A percentile compares a stretch with the other conserved stretches of the same genome.
phyloP scores from a whole-genome alignment of 2,797 vertebrate species.

The Sebastes matsubarae region DNA sequence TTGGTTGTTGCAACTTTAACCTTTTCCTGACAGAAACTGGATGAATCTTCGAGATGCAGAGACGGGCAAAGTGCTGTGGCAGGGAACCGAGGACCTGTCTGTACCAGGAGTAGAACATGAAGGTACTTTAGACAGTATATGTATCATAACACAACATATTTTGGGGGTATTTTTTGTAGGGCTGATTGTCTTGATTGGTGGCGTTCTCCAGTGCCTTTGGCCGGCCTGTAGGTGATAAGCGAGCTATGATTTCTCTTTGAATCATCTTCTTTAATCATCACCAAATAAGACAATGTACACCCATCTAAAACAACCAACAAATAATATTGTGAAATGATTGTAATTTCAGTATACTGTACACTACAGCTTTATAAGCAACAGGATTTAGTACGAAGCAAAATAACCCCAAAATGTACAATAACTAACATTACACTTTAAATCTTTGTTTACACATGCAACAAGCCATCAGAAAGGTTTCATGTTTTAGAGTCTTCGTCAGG shows the following conservation, averaged over 20 bases:
- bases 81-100: constrained; percentile 97
- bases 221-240: neutral
- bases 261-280: neutral
- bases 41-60: constrained; percentile 99
- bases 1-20: constrained; percentile 54
- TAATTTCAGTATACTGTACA: no score
- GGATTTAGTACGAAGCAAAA: no score
- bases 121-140: constrained; percentile 81
- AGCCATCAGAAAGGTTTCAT: no score
- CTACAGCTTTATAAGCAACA: no score
- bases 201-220: neutral
- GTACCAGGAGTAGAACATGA: constrained; percentile 97
- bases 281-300: neutral
- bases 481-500: neutral
- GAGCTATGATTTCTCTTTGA: neutral
- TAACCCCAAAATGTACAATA: neutral
- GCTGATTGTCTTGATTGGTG: neutral
- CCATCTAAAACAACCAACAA: no score
- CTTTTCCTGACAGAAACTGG: constrained; percentile 89
- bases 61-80: constrained; percentile 98
- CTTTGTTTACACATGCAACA: no score
- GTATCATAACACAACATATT: neutral
- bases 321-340: no score
- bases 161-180: neutral
- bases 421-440: neutral